A percentile compares a stretch with the other conserved stretches of the same genome.
Conservation (phyloP, 2,113 vertebrate genomes). For the Brachypodius melanocephalos region DNA sequence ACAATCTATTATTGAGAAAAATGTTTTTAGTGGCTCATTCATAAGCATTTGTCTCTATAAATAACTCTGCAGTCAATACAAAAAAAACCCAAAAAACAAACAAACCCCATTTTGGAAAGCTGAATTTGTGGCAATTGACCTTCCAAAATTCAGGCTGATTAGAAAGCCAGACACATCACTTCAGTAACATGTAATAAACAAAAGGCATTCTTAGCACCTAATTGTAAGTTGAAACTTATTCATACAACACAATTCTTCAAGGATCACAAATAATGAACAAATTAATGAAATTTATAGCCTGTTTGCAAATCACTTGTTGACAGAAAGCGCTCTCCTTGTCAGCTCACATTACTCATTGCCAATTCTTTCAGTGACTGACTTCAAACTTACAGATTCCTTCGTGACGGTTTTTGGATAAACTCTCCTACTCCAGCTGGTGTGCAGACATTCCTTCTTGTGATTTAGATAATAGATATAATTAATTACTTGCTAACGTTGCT, state of each 20-base stretch:
- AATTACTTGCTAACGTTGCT: background rate
- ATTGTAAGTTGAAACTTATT: slow-evolving; percentile 28
- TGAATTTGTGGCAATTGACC: background rate
- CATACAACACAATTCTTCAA: slow-evolving; percentile 15
- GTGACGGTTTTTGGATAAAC: background rate
- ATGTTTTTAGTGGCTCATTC: background rate
- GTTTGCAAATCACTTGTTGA: slow-evolving; percentile 34
- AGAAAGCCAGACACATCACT: background rate
- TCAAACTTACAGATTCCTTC: background rate
- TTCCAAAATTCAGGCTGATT: background rate
- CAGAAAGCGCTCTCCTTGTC: slow-evolving; percentile 4
- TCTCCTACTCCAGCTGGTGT: background rate
- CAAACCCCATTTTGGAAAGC: background rate
- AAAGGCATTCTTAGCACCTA: background rate
- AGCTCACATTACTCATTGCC: slow-evolving; percentile 19
- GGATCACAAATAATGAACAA: slow-evolving; percentile 37
- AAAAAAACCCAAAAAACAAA: background rate
- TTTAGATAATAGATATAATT: background rate
- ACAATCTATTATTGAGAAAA: background rate
- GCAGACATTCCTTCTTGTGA: background rate
- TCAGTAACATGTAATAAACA: background rate
- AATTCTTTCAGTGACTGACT: background rate
- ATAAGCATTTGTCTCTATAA: background rate
- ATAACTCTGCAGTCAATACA: background rate
- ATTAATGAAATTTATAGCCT: slow-evolving; percentile 49